Base-by-base conservation (phyloP, 2,888 invertebrate genomes). In the Copidosoma aretas region DNA sequence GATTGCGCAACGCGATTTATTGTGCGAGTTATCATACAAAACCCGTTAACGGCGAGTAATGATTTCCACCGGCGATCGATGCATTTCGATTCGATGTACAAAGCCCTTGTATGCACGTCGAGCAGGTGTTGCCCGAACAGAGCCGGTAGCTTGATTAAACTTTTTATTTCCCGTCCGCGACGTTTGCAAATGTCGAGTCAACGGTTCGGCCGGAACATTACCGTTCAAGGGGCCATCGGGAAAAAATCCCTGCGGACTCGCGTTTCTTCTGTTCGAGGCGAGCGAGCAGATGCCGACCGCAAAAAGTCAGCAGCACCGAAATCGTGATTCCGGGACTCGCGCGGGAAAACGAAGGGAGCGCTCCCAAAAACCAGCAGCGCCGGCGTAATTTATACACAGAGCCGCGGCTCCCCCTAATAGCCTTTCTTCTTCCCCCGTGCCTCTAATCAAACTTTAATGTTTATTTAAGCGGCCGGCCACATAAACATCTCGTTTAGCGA, bases 371-470 rank as follows among this genome's bases (percentile, higher is more conserved):
- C 17, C 4, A 46, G 12, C 12, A 8, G 43, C 43, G 41, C 41
- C 41, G 14, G 43, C 43, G 12, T 46, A 46, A 32, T 32, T 32
- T 32, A 32, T 8, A 32, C 32, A 32, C 32, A 8, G 32, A 32
- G 15, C 43, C 17, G 43, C 43, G 43, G 15, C 15, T 12, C 3
- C 43, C 3, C 12, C 8, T 17, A 17, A 14, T 46, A 17, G 2
- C 15, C 8, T 65, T 58, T 57, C 52, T 49, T 24, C 32, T 14
- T 25, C 10, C 4, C 24, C 32, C 21, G 58, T 32, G 15, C 46
- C 46, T 49, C 61, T 66, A 70, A 70, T 70, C 69, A 66, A 62
- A 66, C 62, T 66, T 62, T 51, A 62, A 66, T 70, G 62, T 59
- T 62, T 69, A 54, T 53, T 61, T 56, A 25, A 65, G 69, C 52